phyloP scores from a whole-genome alignment of 2,113 vertebrate species.

The Phodopus roborovskii region DNA sequence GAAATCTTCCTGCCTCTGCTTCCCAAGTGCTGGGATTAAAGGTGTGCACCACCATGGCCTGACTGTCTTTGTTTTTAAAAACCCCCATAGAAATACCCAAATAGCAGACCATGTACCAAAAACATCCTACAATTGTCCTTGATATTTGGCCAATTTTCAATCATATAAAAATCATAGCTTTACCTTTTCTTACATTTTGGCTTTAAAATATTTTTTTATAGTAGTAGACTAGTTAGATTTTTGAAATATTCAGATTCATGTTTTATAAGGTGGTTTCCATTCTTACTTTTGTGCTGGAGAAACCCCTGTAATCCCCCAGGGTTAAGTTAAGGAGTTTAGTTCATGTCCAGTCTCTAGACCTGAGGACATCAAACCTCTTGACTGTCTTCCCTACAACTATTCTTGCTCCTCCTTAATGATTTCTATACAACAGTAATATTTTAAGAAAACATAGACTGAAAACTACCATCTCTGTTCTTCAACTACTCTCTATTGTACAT shows the following conservation, averaged over 20 bases:
- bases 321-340: background rate
- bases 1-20: no score
- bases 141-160: conserved; percentile 37
- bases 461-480: background rate
- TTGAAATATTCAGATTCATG: conserved; percentile 20
- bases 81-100: background rate
- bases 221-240: background rate
- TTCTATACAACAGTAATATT: background rate
- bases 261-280: background rate
- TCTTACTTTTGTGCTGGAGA: background rate
- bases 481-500: background rate
- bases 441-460: conserved; percentile 4
- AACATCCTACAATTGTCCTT: background rate
- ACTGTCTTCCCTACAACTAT: background rate
- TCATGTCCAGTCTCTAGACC: background rate
- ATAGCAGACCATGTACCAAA: background rate
- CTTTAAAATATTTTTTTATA: background rate
- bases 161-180: background rate
- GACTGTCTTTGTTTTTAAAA: background rate
- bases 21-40: no score
- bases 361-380: background rate
- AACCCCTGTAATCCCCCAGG: background rate
- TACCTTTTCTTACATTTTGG: background rate
- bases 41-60: no score
- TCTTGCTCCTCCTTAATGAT: background rate